A percentile compares a stretch with the other conserved stretches of the same genome.
phyloP scores from a whole-genome alignment of 1,140 invertebrate species.

The Planococcus citri region DNA sequence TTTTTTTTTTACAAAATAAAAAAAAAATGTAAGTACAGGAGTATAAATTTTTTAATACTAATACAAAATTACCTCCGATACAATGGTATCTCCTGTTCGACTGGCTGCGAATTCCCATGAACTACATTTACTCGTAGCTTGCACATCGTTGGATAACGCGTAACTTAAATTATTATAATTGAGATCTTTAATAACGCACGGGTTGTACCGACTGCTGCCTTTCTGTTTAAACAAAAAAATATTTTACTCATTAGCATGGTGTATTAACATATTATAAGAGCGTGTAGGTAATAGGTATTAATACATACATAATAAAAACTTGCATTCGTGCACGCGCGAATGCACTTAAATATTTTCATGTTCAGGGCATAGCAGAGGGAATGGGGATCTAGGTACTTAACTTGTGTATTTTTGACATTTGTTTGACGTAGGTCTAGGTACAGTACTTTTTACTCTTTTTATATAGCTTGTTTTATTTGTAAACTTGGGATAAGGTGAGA shows the following conservation, averaged over 20 bases:
- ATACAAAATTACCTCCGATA: conserved; percentile 40
- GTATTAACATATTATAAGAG: too few species aligned
- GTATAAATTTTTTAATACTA: not conserved
- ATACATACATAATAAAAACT: too few species aligned
- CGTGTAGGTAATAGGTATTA: too few species aligned
- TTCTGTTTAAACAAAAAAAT: conserved; percentile 21
- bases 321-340: too few species aligned
- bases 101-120: conserved; percentile 46
- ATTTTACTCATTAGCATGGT: not conserved
- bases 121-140: conserved; percentile 34
- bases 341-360: too few species aligned
- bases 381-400: too few species aligned
- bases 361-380: too few species aligned
- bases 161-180: conserved; percentile 24
- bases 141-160: conserved; percentile 8
- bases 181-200: conserved; percentile 28
- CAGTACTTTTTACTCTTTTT: too few species aligned
- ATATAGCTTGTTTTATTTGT: too few species aligned
- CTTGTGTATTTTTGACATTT: too few species aligned
- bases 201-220: conserved; percentile 22
- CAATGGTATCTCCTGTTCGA: conserved; percentile 52
- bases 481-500: not conserved
- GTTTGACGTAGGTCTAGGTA: too few species aligned
- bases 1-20: not conserved
- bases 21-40: too few species aligned